Percentiles rank a stretch among this genome's conserved stretches.
Conservation (phyloP, 2,113 vertebrate species). For the Lasiurus borealis region DNA sequence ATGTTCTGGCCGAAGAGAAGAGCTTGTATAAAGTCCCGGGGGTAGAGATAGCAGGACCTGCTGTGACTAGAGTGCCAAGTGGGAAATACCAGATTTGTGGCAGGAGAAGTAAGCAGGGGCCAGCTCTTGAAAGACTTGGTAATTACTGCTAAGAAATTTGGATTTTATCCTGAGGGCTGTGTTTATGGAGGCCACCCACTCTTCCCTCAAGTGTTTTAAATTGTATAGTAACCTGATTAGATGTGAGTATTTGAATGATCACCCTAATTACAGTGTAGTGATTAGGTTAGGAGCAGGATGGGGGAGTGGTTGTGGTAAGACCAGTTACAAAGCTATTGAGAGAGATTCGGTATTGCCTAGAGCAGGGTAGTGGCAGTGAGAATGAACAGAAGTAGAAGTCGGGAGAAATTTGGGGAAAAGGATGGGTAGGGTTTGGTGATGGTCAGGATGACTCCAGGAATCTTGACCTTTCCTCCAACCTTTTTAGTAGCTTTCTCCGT, state of each 20-base stretch:
- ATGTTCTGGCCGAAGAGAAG: slow-evolving; percentile 11
- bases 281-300: slow-evolving; percentile 12
- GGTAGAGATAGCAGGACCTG: not conserved
- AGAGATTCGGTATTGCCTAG: not conserved
- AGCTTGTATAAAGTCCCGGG: not conserved
- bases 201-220: slow-evolving; percentile 43
- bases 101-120: not conserved
- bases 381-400: slow-evolving; percentile 40
- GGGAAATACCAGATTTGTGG: not conserved
- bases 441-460: not conserved
- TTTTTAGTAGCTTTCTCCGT: slow-evolving; percentile 40
- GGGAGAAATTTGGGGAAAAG: slow-evolving; percentile 30
- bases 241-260: slow-evolving; percentile 53
- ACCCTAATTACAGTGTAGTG: slow-evolving; percentile 16
- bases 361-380: not conserved
- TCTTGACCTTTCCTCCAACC: not conserved
- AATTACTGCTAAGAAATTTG: slow-evolving; percentile 43
- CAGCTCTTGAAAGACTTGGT: slow-evolving; percentile 31
- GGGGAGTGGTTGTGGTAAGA: not conserved
- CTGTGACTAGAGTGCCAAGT: not conserved
- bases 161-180: slow-evolving; percentile 47
- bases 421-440: slow-evolving; percentile 47
- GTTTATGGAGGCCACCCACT: not conserved
- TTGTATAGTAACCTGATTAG: slow-evolving; percentile 36
- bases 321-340: slow-evolving; percentile 37